Base-by-base conservation (phyloP, 2,888 invertebrate species). In the Dasypogon diadema region DNA sequence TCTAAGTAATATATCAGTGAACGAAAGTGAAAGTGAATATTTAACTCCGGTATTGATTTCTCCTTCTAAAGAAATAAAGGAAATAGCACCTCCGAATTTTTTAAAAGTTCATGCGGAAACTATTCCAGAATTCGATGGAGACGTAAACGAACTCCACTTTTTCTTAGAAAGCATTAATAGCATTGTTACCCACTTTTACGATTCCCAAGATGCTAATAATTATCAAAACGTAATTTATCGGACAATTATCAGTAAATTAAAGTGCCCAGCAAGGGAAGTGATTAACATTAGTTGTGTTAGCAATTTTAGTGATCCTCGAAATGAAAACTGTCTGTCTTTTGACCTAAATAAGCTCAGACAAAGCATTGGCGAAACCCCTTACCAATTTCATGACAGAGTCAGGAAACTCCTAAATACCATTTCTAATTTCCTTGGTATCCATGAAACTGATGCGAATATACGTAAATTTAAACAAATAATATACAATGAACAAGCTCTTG, bases 301-400 rank as follows among this genome's bases (percentile, higher is more conserved):
- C 6, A 72, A 72, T 37, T 72, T 54, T 24, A 55, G 72, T 42
- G 48, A 21, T 37, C 51, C 48, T 10, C 46, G 34, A 8, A 63
- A 75, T 51, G 55, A n/a, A 65, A 72, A 34, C 10, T 76, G 46
- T 30, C 30, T 48, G 68, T 37, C 2, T 58, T 56, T 75, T 37
- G 56, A 42, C 12, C 24, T 51, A 8, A 55, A 54, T 37, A 76
- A 54, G 10, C 22, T 30, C 10, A 74, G 51, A 34, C 55, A 73
- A 63, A 74, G 54, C 78, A 79, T 10, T 80, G 58, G 51, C 18
- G 73, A 74, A 65, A 55, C 76, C 8, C 74, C 65, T 2, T 24
- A 42, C 1, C n/a, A 74, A 24, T 68, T 74, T 58, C 26, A 74
- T 10, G 48, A 68, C 10, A 56, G 54, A 65, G 34, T 74, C 8